Conservation (phyloP, 2,113 vertebrate species). For the Rissa tridactyla region DNA sequence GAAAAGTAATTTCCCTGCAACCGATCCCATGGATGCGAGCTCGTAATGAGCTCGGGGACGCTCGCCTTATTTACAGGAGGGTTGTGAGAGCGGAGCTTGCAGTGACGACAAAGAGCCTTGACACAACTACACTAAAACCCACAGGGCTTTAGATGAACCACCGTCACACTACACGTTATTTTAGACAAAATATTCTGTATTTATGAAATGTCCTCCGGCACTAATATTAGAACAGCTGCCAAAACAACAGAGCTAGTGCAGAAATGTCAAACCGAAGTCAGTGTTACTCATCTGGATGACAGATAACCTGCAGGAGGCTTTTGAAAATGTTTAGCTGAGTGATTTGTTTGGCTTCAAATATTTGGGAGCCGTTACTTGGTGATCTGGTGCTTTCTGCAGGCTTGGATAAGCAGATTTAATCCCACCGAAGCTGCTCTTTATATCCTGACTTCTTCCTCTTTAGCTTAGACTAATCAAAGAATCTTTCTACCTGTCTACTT, state of each 20-base stretch:
- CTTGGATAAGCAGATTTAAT: neutral
- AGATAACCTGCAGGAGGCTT: neutral
- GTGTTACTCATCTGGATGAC: neutral
- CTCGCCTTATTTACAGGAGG: neutral
- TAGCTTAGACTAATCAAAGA: neutral
- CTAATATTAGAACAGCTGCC: neutral
- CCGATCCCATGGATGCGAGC: neutral
- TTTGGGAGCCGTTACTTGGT: neutral
- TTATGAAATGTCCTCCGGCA: neutral
- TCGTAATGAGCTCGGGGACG: neutral
- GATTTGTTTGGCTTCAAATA: neutral
- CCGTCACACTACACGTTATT: neutral
- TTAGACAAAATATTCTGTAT: neutral
- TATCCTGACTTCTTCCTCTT: neutral
- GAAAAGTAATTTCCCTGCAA: neutral
- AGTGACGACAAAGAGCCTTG: neutral
- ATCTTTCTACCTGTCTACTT: neutral
- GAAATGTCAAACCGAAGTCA: neutral
- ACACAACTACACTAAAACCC: neutral
- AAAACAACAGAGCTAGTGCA: neutral
- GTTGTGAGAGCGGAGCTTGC: neutral
- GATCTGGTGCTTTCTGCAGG: neutral
- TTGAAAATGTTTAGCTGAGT: neutral
- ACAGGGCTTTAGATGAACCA: neutral
- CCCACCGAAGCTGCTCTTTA: neutral